Evolutionary conservation across 2,113 vertebrate genomes (phyloP).

Genomic region (Grantiella picta): DNA sequence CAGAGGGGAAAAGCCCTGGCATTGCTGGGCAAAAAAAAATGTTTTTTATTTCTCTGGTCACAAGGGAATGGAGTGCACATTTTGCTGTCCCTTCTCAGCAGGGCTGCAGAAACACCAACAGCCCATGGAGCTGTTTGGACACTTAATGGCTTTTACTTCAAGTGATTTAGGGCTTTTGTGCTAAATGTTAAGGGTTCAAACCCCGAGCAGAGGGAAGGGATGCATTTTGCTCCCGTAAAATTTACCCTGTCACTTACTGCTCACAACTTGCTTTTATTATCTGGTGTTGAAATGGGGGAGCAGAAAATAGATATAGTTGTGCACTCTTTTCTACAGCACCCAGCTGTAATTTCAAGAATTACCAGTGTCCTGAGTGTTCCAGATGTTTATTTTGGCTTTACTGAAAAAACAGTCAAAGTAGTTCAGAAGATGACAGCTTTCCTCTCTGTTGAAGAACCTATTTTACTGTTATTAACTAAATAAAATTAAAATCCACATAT

Average conservation of each 20-base stretch:
- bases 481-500: not conserved
- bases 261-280: not conserved
- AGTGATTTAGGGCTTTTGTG: not conserved
- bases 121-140: rapidly evolving
- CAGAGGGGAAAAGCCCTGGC: not conserved
- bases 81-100: not conserved
- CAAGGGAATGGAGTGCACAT: rapidly evolving
- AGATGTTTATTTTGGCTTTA: not conserved
- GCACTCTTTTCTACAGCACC: not conserved
- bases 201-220: not conserved
- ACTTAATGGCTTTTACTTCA: not conserved
- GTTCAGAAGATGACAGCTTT: not conserved
- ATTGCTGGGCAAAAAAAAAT: not conserved
- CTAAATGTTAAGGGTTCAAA: not conserved
- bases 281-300: not conserved
- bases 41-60: not conserved
- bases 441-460: not conserved
- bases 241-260: not conserved
- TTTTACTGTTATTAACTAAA: not conserved
- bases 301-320: not conserved
- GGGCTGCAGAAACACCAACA: not conserved
- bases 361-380: not conserved
- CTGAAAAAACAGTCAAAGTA: not conserved
- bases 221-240: not conserved
- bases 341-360: not conserved